Percentiles rank a stretch among this genome's conserved stretches.
phyloP scores from a whole-genome alignment of 92 coral and sea anemone genomes.

The Scolanthus callimorphus region DNA sequence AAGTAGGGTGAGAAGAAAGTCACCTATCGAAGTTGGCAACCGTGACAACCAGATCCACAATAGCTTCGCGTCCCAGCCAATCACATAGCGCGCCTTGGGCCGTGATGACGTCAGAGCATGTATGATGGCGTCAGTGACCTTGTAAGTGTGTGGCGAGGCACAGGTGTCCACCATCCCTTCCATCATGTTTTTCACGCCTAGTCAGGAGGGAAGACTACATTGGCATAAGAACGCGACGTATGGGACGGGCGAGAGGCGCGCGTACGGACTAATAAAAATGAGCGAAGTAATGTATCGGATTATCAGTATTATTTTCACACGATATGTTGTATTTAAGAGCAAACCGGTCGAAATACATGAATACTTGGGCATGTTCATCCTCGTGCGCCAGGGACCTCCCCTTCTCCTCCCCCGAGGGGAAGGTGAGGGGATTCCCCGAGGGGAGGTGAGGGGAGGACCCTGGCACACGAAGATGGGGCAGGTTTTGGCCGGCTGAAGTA shows the following conservation, averaged over 20 bases:
- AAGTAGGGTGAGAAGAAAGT: conserved; percentile 49
- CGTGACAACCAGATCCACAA: conserved; percentile 93
- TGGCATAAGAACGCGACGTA: neutral
- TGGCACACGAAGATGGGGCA: no score
- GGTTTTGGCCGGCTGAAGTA: no score
- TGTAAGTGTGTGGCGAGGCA: conserved; percentile 67
- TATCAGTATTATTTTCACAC: no score
- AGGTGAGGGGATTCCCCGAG: no score
- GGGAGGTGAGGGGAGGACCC: no score
- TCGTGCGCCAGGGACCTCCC: no score
- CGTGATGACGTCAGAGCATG: conserved; percentile 78
- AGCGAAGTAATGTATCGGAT: neutral
- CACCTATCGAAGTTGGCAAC: conserved; percentile 74
- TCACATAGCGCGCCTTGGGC: conserved; percentile 77
- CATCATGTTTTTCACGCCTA: conserved; percentile 72
- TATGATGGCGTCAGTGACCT: conserved; percentile 68
- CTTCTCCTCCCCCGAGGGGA: no score
- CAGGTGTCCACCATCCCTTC: conserved; percentile 82
- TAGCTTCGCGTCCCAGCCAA: conserved; percentile 86
- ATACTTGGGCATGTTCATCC: no score
- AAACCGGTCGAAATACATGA: no score
- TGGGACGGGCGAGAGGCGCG: neutral
- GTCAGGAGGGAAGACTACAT: neutral
- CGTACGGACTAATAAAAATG: neutral
- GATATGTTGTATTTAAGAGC: no score